These are phyloP conservation scores for Yponomeuta evonymella DNA, from an alignment of 2,888 invertebrate genomes.

Conservation along the genomic window DNA sequence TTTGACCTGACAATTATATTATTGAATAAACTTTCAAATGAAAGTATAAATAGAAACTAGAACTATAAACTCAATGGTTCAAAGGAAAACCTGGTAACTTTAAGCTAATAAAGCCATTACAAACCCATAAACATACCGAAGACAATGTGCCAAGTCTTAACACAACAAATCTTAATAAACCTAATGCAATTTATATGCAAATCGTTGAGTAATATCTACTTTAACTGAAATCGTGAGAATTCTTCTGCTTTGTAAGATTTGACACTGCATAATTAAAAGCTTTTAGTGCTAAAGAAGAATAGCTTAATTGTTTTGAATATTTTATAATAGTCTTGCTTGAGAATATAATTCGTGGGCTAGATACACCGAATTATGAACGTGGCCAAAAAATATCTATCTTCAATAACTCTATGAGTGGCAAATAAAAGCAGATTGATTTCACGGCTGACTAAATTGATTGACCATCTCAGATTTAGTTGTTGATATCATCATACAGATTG, in stretches of 20 bases:
- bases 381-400: too few species aligned
- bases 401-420: not conserved
- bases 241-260: not conserved
- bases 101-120: not conserved
- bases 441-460: not conserved
- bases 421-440: too few species aligned
- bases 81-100: not conserved
- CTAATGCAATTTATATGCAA: constrained; percentile 2
- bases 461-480: not conserved
- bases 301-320: not conserved
- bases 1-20: too few species aligned
- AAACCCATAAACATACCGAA: not conserved
- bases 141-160: constrained; percentile 1
- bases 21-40: too few species aligned
- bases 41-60: not conserved
- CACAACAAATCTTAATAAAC: not conserved
- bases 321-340: not conserved
- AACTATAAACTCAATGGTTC: not conserved
- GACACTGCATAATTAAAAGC: not conserved
- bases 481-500: not conserved
- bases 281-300: not conserved
- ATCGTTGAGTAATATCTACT: not conserved
- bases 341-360: not conserved
- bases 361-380: not conserved
- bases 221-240: not conserved